A percentile compares a stretch with the other conserved stretches of the same genome.
phyloP scores from a whole-genome alignment of 2,113 vertebrate genomes.

The Hydropotes inermis region DNA sequence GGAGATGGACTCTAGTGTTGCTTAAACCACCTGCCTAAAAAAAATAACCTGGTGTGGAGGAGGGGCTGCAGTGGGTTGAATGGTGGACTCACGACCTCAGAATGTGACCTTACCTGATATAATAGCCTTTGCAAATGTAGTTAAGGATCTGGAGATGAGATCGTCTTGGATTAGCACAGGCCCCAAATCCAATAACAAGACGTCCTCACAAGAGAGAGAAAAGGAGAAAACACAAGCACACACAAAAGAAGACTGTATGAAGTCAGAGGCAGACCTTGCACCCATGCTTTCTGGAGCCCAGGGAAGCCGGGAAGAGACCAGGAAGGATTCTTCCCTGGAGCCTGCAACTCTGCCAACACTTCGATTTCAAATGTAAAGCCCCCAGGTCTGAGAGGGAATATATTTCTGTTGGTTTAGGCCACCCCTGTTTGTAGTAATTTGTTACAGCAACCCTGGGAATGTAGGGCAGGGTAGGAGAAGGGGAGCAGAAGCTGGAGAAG shows the following conservation, averaged over 20 bases:
- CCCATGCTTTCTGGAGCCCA: rapidly evolving
- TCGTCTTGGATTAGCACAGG: not conserved
- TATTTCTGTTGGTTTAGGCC: not conserved
- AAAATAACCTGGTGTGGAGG: rapidly evolving
- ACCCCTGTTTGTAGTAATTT: no score
- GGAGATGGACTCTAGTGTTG: not conserved
- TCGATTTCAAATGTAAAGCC: not conserved
- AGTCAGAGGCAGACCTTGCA: not conserved
- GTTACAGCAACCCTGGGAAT: not conserved
- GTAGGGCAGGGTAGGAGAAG: rapidly evolving
- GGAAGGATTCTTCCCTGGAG: not conserved
- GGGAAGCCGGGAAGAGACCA: not conserved
- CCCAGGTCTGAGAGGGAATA: not conserved
- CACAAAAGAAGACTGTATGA: not conserved
- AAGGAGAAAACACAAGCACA: not conserved
- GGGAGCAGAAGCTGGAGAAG: rapidly evolving
- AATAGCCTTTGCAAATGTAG: not conserved
- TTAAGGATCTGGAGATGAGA: not conserved
- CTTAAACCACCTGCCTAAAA: rapidly evolving
- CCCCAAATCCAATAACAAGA: not conserved
- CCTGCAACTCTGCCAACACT: rapidly evolving
- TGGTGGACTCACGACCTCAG: not conserved
- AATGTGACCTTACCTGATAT: not conserved
- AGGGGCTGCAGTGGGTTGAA: no score
- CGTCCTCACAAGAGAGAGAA: not conserved